Percentiles rank a stretch among this genome's conserved stretches.
phyloP scores from a whole-genome alignment of 1,140 invertebrate genomes.

The Drosophila lowei region DNA sequence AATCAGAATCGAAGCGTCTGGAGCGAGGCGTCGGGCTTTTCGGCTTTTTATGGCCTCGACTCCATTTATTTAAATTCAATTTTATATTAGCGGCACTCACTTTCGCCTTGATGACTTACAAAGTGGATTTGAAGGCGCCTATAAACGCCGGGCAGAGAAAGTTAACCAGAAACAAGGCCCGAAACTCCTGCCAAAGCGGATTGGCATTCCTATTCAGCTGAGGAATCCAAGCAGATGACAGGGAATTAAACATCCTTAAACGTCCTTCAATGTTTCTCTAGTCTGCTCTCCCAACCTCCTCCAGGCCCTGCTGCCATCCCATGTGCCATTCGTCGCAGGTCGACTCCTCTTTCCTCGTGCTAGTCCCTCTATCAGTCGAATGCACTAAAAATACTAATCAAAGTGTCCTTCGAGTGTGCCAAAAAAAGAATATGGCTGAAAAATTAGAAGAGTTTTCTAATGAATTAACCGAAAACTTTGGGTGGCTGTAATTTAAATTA shows the following conservation, averaged over 20 bases:
- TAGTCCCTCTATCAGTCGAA: slow-evolving; percentile 26
- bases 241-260: slow-evolving; percentile 29
- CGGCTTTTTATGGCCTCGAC: slow-evolving; percentile 65
- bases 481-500: too few relatives aligned
- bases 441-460: too few relatives aligned
- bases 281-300: not conserved
- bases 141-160: slow-evolving; percentile 40
- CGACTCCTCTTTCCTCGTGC: too few relatives aligned
- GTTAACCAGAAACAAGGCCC: slow-evolving; percentile 4
- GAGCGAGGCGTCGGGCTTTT: slow-evolving; percentile 41
- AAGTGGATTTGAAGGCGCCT: slow-evolving; percentile 67
- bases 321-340: not conserved
- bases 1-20: slow-evolving; percentile 67
- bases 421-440: slow-evolving; percentile 33
- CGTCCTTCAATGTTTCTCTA: not conserved
- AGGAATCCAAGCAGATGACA: slow-evolving; percentile 36
- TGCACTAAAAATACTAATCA: slow-evolving; percentile 40
- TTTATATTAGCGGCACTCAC: slow-evolving; percentile 76
- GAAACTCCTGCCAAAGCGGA: not conserved
- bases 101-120: slow-evolving; percentile 74
- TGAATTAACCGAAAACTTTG: too few relatives aligned
- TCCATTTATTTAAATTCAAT: slow-evolving; percentile 81
- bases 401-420: slow-evolving; percentile 35
- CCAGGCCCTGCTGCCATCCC: too few relatives aligned
- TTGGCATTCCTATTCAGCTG: slow-evolving; percentile 10